Evolutionary conservation across 2,888 invertebrate species (phyloP).

Genomic region (Cryptus armator): DNA sequence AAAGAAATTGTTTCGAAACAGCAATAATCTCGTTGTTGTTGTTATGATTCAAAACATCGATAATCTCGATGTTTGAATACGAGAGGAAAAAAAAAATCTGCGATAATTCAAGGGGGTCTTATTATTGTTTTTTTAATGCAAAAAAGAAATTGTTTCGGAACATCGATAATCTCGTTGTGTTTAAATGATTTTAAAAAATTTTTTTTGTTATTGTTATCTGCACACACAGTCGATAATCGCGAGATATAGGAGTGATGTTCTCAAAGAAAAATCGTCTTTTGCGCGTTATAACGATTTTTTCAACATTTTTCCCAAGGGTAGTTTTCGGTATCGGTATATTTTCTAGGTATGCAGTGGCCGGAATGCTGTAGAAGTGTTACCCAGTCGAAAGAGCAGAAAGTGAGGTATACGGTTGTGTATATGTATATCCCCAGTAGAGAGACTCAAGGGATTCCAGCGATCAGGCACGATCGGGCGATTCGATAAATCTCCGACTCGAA

Average conservation of each 20-base stretch:
- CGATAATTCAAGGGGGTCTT: too few relatives aligned
- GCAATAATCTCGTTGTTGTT: not conserved
- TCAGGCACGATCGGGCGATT: slow-evolving; percentile 79
- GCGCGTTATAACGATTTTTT: not conserved
- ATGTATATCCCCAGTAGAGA: slow-evolving; percentile 66
- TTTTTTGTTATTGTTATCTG: not conserved
- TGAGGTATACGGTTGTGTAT: slow-evolving; percentile 10
- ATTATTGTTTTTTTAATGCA: too few relatives aligned
- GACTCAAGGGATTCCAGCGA: slow-evolving; percentile 76
- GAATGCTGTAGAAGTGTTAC: not conserved
- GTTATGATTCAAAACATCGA: too few relatives aligned
- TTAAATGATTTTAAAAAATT: not conserved
- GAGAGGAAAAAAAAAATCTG: too few relatives aligned
- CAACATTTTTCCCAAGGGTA: not conserved
- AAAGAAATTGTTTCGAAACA: too few relatives aligned
- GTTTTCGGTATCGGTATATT: slow-evolving; percentile 43
- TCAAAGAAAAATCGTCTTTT: not conserved
- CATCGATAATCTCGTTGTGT: too few relatives aligned
- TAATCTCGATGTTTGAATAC: too few relatives aligned
- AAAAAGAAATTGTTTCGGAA: too few relatives aligned
- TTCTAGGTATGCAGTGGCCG: slow-evolving; percentile 16
- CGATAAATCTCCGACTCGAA: slow-evolving; percentile 78
- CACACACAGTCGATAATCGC: not conserved
- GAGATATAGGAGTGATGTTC: not conserved
- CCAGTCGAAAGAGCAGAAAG: slow-evolving; percentile 5